Conservation (phyloP, 2,113 vertebrate species). For the Misgurnus mizolepis region DNA sequence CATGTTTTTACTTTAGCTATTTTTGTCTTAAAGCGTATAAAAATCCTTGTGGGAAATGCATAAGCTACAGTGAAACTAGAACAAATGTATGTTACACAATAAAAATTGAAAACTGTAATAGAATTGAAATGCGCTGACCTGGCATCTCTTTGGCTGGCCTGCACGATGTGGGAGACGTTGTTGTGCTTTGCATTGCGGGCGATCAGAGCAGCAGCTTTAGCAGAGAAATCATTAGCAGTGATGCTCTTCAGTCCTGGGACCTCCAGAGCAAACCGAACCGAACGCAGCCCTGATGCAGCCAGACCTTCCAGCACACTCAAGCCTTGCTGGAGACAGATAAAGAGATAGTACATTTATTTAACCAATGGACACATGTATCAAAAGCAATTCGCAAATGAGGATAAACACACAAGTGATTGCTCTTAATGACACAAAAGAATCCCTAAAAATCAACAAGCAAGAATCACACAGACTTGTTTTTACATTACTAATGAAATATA, state of each 20-base stretch:
- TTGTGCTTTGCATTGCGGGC: conserved; percentile 81
- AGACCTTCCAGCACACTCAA: conserved; percentile 85
- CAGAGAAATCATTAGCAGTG: conserved; percentile 87
- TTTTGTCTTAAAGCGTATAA: not conserved
- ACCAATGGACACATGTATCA: not conserved
- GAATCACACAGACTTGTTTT: not conserved
- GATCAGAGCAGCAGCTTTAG: conserved; percentile 81
- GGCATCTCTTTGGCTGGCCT: conserved; percentile 83
- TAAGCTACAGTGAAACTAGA: too few relatives aligned
- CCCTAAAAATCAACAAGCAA: not conserved
- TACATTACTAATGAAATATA: not conserved
- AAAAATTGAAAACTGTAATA: not conserved
- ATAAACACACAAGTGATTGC: not conserved
- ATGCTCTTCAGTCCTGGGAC: conserved; percentile 84
- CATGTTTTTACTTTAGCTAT: not conserved
- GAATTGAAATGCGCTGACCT: conserved; percentile 69
- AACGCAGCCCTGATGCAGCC: conserved; percentile 88
- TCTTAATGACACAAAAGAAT: not conserved
- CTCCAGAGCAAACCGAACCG: conserved; percentile 88
- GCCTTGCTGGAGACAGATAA: conserved; percentile 66
- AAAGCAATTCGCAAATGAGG: not conserved
- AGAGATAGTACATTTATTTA: not conserved
- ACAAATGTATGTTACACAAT: too few relatives aligned
- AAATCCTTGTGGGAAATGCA: not conserved
- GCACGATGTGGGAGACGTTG: conserved; percentile 75